Base-by-base conservation (phyloP, 2,113 vertebrate genomes). In the Uria lomvia region DNA sequence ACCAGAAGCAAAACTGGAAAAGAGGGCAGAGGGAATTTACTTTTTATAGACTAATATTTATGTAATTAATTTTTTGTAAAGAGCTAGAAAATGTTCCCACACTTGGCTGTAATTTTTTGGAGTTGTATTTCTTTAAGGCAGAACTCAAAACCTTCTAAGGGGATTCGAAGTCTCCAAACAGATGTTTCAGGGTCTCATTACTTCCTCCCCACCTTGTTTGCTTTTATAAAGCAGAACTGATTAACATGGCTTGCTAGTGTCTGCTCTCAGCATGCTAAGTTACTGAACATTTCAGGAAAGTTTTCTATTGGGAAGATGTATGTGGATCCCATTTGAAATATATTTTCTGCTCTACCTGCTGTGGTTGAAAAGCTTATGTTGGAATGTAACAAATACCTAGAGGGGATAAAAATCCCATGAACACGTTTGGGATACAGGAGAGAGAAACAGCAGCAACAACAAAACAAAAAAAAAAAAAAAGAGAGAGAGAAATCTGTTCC, bases 131-230 rank as follows among this genome's bases (percentile, higher is more conserved):
- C 92, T 96, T 96, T 97, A 96, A 97, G 96, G 71, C 83, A 93
- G 76, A 97, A 97, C 63, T 92, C 96, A 96, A 97, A 97, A 97
- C 95, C 88, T 96, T 97, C 95, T 74, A 87, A 89, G 94, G 97
- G 96, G 84, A 96, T 94, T 97, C 15, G 3, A 94, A 97, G 88
- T 81, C 96, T 90, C 95, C 89, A 86, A 97, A 93, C 95, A 98
- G 95, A 96, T 92, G 78, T 93, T 93, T 92, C 88, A 86, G 88
- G 76, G 92, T 87, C 91, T 95, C 84, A 79, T 70, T 72, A 92
- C 68, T 95, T 96, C 96, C 96, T 96, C 88, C 79, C 87, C 94
- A 94, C 95, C 97, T 97, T 96, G 95, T 97, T 96, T 96, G 95
- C 94, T 96, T 96, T 96, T 96, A 94, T 92, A 97, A 96, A 96